Conservation (phyloP, 2,113 vertebrate genomes). For the Neolamprologus toae region DNA sequence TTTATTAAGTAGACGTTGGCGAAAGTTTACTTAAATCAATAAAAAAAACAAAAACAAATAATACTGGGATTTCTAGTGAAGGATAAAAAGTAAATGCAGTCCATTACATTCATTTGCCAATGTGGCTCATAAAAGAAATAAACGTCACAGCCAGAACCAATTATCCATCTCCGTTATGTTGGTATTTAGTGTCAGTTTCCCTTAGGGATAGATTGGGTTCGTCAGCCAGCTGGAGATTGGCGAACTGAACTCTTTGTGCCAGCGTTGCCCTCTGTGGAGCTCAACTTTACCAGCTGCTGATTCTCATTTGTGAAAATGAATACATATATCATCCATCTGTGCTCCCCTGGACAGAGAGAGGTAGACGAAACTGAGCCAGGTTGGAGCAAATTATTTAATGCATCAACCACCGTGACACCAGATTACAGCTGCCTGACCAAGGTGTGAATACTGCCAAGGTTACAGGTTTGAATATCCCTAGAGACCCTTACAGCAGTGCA, state of each 20-base stretch:
- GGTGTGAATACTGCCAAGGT: neutral
- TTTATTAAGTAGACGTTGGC: fast-evolving
- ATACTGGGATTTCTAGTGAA: neutral
- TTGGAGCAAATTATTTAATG: neutral
- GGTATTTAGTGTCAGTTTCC: neutral
- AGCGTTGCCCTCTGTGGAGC: neutral
- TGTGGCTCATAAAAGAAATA: neutral
- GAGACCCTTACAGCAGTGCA: neutral
- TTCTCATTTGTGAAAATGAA: neutral
- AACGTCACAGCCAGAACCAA: neutral
- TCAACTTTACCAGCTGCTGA: neutral
- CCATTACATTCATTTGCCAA: neutral
- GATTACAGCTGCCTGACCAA: neutral
- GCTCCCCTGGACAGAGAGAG: neutral
- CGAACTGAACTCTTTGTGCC: neutral
- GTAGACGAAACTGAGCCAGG: neutral
- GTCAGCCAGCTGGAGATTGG: neutral
- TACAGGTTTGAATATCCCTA: neutral
- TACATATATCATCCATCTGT: neutral
- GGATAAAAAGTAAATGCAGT: neutral
- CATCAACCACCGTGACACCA: neutral
- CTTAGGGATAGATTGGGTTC: neutral
- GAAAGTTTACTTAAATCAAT: neutral
- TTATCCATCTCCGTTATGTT: neutral
- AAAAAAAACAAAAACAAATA: too few relatives aligned